A percentile compares a stretch with the other conserved stretches of the same genome.
phyloP scores from a whole-genome alignment of 2,113 vertebrate genomes.

The Girardinichthys multiradiatus region DNA sequence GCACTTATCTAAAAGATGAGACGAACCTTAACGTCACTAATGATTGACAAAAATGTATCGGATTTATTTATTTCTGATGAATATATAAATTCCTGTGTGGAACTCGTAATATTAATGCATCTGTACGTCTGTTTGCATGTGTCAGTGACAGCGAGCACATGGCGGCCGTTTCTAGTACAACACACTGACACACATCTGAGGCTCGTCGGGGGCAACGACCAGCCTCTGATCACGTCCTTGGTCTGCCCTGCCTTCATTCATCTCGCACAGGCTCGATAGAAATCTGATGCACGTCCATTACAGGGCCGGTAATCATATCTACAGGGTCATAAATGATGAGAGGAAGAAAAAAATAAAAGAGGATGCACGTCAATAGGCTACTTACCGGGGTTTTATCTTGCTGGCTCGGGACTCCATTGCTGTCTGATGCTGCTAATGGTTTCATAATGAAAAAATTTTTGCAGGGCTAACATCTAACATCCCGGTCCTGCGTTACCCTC shows the following conservation, averaged over 20 bases:
- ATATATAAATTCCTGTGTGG: neutral
- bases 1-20: neutral
- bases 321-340: slow-evolving; percentile 51
- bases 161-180: slow-evolving; percentile 68
- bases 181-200: slow-evolving; percentile 75
- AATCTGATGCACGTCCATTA: slow-evolving; percentile 66
- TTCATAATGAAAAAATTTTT: slow-evolving; percentile 95
- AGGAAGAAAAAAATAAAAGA: slow-evolving; percentile 9
- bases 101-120: slow-evolving; percentile 5
- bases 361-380: slow-evolving; percentile 78
- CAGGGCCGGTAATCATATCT: slow-evolving; percentile 63
- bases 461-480: slow-evolving; percentile 89
- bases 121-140: slow-evolving; percentile 38
- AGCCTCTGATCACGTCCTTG: slow-evolving; percentile 41
- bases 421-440: slow-evolving; percentile 93
- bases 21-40: neutral
- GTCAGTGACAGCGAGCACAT: slow-evolving; percentile 72
- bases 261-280: slow-evolving; percentile 47
- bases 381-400: slow-evolving; percentile 96
- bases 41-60: neutral
- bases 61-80: neutral
- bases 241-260: slow-evolving; percentile 45
- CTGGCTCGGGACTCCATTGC: slow-evolving; percentile 97
- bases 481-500: slow-evolving; percentile 73
- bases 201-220: slow-evolving; percentile 35